Evolutionary conservation across 2,113 vertebrate species (phyloP), one percentile per base, ranked within the genome.

Genomic region (Lota lota): DNA sequence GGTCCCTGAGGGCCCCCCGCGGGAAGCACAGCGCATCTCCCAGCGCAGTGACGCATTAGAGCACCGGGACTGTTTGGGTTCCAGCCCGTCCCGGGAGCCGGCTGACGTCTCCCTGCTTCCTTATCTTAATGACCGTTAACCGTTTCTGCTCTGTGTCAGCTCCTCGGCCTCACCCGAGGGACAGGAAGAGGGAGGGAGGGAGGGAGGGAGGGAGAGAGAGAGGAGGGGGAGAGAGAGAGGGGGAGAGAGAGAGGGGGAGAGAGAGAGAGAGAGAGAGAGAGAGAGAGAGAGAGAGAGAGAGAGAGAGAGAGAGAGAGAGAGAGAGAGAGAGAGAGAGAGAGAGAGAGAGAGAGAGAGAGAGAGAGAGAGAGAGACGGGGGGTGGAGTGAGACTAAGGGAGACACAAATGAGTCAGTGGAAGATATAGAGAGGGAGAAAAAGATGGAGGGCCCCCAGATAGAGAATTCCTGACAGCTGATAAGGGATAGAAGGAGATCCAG

Each of bases 391-490:
- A 73, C 58, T 19, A 70, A 77, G 63, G 56, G 66, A 73, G 76
- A 83, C 68, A 68, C 64, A 74, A 53, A 61, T 24, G 51, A 61
- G 64, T 12, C 22, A 50, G 53, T 12, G 62, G 69, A 66, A 57
- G 64, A 40, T 68, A 51, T 56, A 40, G 59, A 24, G 59, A 16
- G 65, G 3, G 50, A 50, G 65, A 53, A 70, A 64, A 67, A 21
- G 63, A 56, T 64, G 47, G 54, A 78, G 80, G 80, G 67, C 67
- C 79, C 86, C 84, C 82, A 70, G 82, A 89, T 87, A 84, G 85
- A 92, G 88, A 91, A 93, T 92, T 91, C 92, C 88, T 89, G 84
- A 89, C 85, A 81, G 85, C 89, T 89, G 91, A 93, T 93, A 92
- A 92, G 91, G 83, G 73, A 77, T 81, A 86, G 80, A 89, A 90